A percentile compares a stretch with the other conserved stretches of the same genome.
Evolutionary conservation across 2,888 invertebrate species (phyloP).

Genomic region (Eumacrocentrus americanus): DNA sequence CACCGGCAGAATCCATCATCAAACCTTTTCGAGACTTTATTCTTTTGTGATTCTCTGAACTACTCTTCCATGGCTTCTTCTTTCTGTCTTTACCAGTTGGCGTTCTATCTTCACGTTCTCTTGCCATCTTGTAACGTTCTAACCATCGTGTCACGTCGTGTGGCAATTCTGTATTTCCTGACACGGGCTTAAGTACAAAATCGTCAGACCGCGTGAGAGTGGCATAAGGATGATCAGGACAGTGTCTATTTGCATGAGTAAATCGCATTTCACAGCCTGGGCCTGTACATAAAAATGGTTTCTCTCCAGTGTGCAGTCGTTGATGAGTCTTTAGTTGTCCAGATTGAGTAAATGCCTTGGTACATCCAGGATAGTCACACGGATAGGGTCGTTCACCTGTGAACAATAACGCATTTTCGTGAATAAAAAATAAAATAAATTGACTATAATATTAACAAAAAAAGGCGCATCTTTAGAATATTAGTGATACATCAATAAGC

Average conservation of each 20-base stretch:
- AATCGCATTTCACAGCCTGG: slow-evolving; percentile 72
- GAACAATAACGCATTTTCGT: no score
- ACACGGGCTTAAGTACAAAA: slow-evolving; percentile 62
- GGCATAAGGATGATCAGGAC: slow-evolving; percentile 73
- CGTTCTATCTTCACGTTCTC: slow-evolving; percentile 58
- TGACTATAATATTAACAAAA: not conserved
- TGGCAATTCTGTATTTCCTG: slow-evolving; percentile 62
- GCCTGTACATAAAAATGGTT: slow-evolving; percentile 73
- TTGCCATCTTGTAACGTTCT: slow-evolving; percentile 62
- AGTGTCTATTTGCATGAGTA: slow-evolving; percentile 79
- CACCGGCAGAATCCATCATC: slow-evolving; percentile 59
- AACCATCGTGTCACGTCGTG: slow-evolving; percentile 65
- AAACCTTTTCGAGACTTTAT: slow-evolving; percentile 62
- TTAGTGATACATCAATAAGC: no score
- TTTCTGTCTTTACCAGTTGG: slow-evolving; percentile 61
- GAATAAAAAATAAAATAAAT: no score
- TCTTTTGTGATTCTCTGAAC: slow-evolving; percentile 61
- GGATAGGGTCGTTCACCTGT: slow-evolving; percentile 75
- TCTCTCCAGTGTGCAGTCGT: slow-evolving; percentile 77
- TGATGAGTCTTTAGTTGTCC: slow-evolving; percentile 81
- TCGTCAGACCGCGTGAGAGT: slow-evolving; percentile 64
- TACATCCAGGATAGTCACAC: slow-evolving; percentile 76
- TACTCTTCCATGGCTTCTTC: slow-evolving; percentile 61
- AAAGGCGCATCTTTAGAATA: no score
- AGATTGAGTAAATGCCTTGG: slow-evolving; percentile 76